A percentile compares a stretch with the other conserved stretches of the same genome.
Conservation (phyloP, 2,797 vertebrate species). For the Eupleurogrammus muticus region DNA sequence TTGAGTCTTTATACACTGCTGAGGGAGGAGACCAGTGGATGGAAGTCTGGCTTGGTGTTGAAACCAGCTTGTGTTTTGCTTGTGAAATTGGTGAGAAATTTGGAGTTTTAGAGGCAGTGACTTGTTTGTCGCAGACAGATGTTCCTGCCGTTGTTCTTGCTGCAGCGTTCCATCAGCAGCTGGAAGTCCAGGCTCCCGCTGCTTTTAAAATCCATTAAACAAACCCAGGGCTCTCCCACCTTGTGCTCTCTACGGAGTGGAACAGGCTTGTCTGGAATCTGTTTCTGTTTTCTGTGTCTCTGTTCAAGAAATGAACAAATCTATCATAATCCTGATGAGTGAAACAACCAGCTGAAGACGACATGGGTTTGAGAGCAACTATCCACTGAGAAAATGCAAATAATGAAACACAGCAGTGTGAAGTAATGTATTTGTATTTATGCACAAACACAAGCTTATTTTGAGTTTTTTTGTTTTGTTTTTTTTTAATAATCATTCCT, state of each 20-base stretch:
- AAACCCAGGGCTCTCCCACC: conserved; percentile 26
- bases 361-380: neutral
- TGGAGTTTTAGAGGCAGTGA: conserved; percentile 20
- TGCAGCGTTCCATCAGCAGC: conserved; percentile 53
- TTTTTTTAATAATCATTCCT: no score
- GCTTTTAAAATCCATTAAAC: conserved; percentile 54
- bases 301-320: conserved; percentile 4
- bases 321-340: neutral
- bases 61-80: conserved; percentile 28
- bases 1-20: conserved; percentile 13
- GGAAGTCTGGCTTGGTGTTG: conserved; percentile 28
- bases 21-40: conserved; percentile 11
- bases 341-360: neutral
- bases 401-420: no score
- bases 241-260: conserved; percentile 19
- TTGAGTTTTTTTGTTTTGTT: no score
- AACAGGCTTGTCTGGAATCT: conserved; percentile 5
- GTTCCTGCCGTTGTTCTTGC: conserved; percentile 41
- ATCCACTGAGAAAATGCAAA: no score
- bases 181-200: conserved; percentile 48
- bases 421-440: no score
- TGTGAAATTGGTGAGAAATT: no score
- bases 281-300: conserved; percentile 1
- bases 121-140: conserved; percentile 56
- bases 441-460: no score